Evolutionary conservation across 2,113 vertebrate species (phyloP), one percentile per base, ranked within the genome.

Genomic region (Megaceryle torquata): DNA sequence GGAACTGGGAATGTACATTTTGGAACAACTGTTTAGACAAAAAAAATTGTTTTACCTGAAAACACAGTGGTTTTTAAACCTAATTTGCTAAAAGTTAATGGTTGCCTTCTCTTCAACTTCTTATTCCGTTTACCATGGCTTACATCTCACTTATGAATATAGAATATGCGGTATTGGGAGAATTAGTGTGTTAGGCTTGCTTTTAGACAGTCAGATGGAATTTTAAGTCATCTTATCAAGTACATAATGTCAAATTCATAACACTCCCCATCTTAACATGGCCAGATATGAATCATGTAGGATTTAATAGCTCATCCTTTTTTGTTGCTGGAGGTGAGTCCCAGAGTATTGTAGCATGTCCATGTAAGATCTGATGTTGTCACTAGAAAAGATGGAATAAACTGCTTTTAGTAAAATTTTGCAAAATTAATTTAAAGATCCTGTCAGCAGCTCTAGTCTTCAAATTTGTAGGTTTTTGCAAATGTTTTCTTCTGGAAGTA

Each of bases 331-430:
- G 37, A 94, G 90, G 53, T 89, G 43, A 61, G 35, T 87, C 82
- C 84, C 88, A 72, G 87, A 67, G 14, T 92, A 53, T 39, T 87
- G 57, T 39, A 95, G 82, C 86, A 83, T 74, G 57, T 97, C 88
- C 85, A 29, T 39, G 10, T 96, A 87, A 88, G 85, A 86, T 39
- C 64, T 86, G 65, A 82, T 76, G 19, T 79, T 65, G 39, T 89
- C 35, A 19, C 94, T 93, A 89, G 65, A 95, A 96, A 89, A 93
- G 41, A 94, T 54, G 14, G 50, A 96, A 95, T 70, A 92, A 74
- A 86, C 76, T n/a, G 1, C 14, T 81, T 96, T 91, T 86, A 94
- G 77, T 39, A 71, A 77, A 50, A 28, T 7, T 16, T 18, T 69
- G 24, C 22, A 75, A 50, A 72, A 65, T 54, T 89, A 50, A 80